Evolutionary conservation across 2,113 vertebrate genomes (phyloP), one percentile per base, ranked within the genome.

Genomic region (Tychaedon coryphoeus): DNA sequence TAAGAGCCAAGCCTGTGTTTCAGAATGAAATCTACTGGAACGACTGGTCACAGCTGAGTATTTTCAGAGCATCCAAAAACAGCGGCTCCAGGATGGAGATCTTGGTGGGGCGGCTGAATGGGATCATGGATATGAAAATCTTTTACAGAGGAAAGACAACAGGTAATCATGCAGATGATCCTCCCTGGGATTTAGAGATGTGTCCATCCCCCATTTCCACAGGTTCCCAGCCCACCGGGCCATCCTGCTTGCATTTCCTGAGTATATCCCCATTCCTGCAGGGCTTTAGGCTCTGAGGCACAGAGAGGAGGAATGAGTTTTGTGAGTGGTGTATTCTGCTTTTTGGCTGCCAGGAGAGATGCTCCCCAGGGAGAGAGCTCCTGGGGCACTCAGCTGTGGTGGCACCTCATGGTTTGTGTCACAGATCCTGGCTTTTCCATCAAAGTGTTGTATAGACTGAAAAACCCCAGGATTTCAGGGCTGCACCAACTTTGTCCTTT

Each of bases 1-100:
- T 97, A 19, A 96, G 50, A 87, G 42, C 65, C 61, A 53, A 42
- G 31, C n/a, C 83, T 96, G 75, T 91, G n/a, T 97, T 97, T 69
- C 95, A 99, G 99, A 99, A 98, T 65, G 99, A 99, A 47, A 98
- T 99, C 93, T 99, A 99, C 98, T 99, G 99, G 99, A 99, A 99
- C 1, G 99, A 99, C 97, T 99, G 99, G 99, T 99, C 99, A 6
- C 98, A 98, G 92, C 99, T 99, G 97, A 99, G 99, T 66, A 99
- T 99, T 92, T 99, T 99, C 95, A 98, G 99, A 97, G 99, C 99
- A 25, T 98, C 99, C 12, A 99, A 99, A 90, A 96, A 43, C 71
- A 99, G 98, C 0, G 98, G 99, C 42, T 98, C 98, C 1, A 98
- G 96, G 90, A 98, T 98, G 58, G 98, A 99, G 91, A 97, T 98